Evolutionary conservation across 2,113 vertebrate species (phyloP).

Genomic region (Beaufortia kweichowensis): DNA sequence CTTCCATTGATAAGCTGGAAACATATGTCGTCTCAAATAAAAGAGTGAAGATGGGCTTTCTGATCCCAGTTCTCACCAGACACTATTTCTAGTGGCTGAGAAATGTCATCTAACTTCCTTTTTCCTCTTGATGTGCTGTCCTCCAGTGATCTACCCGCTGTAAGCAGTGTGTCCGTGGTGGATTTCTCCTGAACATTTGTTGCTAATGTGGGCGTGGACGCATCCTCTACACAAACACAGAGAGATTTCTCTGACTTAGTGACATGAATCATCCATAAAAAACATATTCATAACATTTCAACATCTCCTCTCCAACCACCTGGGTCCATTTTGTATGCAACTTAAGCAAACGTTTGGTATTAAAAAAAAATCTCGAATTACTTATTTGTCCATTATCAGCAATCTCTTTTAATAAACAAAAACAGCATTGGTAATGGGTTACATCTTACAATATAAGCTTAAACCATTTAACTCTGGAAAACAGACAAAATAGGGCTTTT

Average conservation of each 20-base stretch:
- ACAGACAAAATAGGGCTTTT: too few species aligned
- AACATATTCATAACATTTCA: not conserved
- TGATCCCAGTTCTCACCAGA: conserved; percentile 39
- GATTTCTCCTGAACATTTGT: not conserved
- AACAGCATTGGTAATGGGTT: too few species aligned
- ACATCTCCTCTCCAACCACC: too few species aligned
- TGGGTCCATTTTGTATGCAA: too few species aligned
- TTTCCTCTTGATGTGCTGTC: conserved; percentile 50
- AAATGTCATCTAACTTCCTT: conserved; percentile 47
- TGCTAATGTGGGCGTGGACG: not conserved
- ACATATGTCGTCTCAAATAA: not conserved
- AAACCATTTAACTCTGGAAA: too few species aligned
- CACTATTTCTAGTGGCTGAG: conserved; percentile 49
- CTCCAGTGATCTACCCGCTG: conserved; percentile 51
- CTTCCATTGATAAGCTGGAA: not conserved
- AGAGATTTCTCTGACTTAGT: not conserved
- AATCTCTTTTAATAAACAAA: too few species aligned
- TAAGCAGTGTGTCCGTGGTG: not conserved
- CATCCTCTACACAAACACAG: conserved; percentile 7
- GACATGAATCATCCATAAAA: not conserved
- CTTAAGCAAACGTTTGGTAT: too few species aligned
- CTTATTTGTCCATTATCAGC: too few species aligned
- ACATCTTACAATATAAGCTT: not conserved
- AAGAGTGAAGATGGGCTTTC: conserved; percentile 1
- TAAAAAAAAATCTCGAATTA: too few species aligned